phyloP scores from a whole-genome alignment of 2,113 vertebrate species.

The Sinocyclocheilus rhinocerous region DNA sequence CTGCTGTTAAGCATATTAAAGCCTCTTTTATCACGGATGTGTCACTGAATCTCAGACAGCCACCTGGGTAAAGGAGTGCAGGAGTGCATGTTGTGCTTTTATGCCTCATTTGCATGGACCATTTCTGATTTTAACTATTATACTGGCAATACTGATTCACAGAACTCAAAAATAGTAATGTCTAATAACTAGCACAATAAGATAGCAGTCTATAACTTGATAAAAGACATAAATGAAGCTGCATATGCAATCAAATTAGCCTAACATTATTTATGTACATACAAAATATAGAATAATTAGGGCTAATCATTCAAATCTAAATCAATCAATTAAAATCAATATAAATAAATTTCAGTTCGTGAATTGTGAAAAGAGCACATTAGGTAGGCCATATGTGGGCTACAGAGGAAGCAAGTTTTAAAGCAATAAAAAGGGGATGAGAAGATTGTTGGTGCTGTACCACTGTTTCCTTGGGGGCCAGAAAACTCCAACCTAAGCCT shows the following conservation, averaged over 20 bases:
- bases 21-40: constrained; percentile 52
- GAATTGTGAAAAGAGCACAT: too few relatives aligned
- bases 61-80: constrained; percentile 44
- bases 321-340: too few relatives aligned
- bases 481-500: constrained; percentile 27
- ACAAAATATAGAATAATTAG: too few relatives aligned
- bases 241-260: too few relatives aligned
- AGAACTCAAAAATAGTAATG: neutral
- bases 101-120: too few relatives aligned
- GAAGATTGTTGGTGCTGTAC: constrained; percentile 22
- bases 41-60: constrained; percentile 43
- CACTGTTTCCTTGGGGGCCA: constrained; percentile 35
- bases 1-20: constrained; percentile 62
- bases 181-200: neutral
- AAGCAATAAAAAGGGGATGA: constrained; percentile 23
- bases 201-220: neutral
- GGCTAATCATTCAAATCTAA: too few relatives aligned
- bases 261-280: too few relatives aligned
- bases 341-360: too few relatives aligned
- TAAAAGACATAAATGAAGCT: neutral
- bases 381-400: neutral
- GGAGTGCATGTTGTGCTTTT: too few relatives aligned
- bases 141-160: neutral
- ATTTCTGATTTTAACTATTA: neutral
- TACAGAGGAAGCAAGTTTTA: neutral